Evolutionary conservation across 2,888 invertebrate genomes (phyloP).

Genomic region (Rhagonycha lutea): DNA sequence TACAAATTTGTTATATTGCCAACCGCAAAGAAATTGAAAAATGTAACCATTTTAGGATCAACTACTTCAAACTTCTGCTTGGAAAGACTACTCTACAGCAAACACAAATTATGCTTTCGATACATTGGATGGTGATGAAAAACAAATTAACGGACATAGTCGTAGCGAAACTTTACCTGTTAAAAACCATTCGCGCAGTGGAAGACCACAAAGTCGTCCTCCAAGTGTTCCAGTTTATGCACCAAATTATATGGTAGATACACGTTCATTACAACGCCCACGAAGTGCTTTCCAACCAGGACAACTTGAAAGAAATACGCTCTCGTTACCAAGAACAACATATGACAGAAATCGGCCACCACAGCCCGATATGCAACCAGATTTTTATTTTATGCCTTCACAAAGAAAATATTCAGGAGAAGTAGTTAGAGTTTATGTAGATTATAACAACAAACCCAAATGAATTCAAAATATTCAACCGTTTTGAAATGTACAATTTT

Average conservation of each 20-base stretch:
- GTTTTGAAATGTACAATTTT: slow-evolving; percentile 1
- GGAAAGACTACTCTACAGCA: slow-evolving; percentile 84
- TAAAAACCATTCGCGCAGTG: slow-evolving; percentile 35
- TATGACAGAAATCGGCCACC: slow-evolving; percentile 52
- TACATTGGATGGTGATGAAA: slow-evolving; percentile 82
- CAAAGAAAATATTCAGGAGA: slow-evolving; percentile 93
- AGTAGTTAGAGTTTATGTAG: slow-evolving; percentile 82
- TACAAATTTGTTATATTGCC: not conserved
- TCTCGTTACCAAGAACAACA: slow-evolving; percentile 75
- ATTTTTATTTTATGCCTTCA: slow-evolving; percentile 95
- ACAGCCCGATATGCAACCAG: slow-evolving; percentile 66
- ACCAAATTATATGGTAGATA: slow-evolving; percentile 59
- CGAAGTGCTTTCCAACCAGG: slow-evolving; percentile 40
- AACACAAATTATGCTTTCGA: slow-evolving; percentile 92
- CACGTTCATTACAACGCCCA: slow-evolving; percentile 66
- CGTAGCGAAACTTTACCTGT: slow-evolving; percentile 45
- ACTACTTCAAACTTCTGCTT: slow-evolving; percentile 80
- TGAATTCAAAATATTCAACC: slow-evolving; percentile 40
- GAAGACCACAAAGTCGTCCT: slow-evolving; percentile 49
- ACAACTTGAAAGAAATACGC: slow-evolving; percentile 68
- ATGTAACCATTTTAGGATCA: slow-evolving; percentile 66
- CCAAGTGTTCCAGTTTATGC: slow-evolving; percentile 40
- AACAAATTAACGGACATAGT: slow-evolving; percentile 50
- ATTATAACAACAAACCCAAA: slow-evolving; percentile 74
- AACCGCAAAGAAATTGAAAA: not conserved